Evolutionary conservation across 2,113 vertebrate species (phyloP).

Genomic region (Poeciliopsis turrubarensis): DNA sequence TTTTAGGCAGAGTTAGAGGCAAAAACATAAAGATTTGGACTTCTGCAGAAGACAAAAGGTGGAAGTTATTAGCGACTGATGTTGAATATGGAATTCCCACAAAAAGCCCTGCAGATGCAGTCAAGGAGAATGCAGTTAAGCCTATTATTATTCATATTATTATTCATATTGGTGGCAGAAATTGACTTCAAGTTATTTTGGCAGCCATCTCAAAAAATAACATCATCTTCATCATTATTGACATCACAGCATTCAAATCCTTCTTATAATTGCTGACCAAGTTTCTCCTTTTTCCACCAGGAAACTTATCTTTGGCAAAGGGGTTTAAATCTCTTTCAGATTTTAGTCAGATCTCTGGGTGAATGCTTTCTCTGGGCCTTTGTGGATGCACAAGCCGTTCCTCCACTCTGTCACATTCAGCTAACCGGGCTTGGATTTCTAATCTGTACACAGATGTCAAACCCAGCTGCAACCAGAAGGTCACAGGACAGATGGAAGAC

Average conservation of each 20-base stretch:
- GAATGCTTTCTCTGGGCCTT: background rate
- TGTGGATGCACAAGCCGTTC: background rate
- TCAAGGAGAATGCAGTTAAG: background rate
- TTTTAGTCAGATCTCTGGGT: too few relatives aligned
- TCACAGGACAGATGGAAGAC: background rate
- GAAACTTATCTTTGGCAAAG: background rate
- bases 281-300: background rate
- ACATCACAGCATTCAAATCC: too few relatives aligned
- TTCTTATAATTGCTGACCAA: background rate
- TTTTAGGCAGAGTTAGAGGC: background rate
- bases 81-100: background rate
- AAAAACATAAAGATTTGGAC: background rate
- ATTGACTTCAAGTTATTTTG: background rate
- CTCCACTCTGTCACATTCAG: background rate
- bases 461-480: background rate
- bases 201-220: too few relatives aligned
- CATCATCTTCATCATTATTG: too few relatives aligned
- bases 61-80: background rate
- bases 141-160: background rate
- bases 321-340: background rate
- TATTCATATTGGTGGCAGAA: background rate
- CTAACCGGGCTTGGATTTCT: background rate
- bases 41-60: background rate
- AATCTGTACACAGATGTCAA: background rate
- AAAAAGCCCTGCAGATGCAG: background rate